Evolutionary conservation across 2,888 invertebrate genomes (phyloP).

Genomic region (Xylota segnis): DNA sequence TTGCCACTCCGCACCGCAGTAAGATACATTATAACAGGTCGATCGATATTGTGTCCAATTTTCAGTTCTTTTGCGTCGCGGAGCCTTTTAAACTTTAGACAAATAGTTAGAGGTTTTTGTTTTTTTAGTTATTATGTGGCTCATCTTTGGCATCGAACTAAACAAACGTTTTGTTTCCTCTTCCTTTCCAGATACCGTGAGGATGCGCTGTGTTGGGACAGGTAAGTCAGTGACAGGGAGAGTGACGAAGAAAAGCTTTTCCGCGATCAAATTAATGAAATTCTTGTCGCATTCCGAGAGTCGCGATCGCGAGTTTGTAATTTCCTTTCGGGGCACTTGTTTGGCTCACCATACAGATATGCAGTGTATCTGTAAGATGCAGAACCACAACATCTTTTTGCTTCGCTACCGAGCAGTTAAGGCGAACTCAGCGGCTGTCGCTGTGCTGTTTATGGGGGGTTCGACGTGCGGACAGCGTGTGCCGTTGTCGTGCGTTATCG

Average conservation of each 20-base stretch:
- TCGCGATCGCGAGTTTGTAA: constrained; percentile 72
- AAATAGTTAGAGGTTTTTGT: constrained; percentile 32
- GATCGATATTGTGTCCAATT: constrained; percentile 53
- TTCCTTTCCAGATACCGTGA: constrained; percentile 92
- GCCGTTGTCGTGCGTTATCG: constrained; percentile 77
- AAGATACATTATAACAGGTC: constrained; percentile 36
- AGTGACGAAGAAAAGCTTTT: constrained; percentile 68
- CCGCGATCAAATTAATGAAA: constrained; percentile 71
- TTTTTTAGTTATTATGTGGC: constrained; percentile 18
- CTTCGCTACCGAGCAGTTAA: constrained; percentile 47
- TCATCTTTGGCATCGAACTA: constrained; percentile 78
- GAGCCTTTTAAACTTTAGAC: constrained; percentile 46
- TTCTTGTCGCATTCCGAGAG: constrained; percentile 75
- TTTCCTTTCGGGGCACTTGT: constrained; percentile 73
- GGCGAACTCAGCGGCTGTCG: constrained; percentile 49
- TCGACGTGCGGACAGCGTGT: constrained; percentile 78
- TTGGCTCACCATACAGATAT: constrained; percentile 42
- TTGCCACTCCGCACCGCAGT: constrained; percentile 21
- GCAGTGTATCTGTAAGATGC: constrained; percentile 57
- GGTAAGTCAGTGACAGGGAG: constrained; percentile 86
- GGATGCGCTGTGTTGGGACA: constrained; percentile 95
- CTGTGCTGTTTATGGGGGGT: constrained; percentile 77
- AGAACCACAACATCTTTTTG: constrained; percentile 73
- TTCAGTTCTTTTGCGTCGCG: neutral
- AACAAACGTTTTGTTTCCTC: constrained; percentile 78